A percentile compares a stretch with the other conserved stretches of the same genome.
Conservation (phyloP, 2,113 vertebrate genomes). For the Clarias magur region DNA sequence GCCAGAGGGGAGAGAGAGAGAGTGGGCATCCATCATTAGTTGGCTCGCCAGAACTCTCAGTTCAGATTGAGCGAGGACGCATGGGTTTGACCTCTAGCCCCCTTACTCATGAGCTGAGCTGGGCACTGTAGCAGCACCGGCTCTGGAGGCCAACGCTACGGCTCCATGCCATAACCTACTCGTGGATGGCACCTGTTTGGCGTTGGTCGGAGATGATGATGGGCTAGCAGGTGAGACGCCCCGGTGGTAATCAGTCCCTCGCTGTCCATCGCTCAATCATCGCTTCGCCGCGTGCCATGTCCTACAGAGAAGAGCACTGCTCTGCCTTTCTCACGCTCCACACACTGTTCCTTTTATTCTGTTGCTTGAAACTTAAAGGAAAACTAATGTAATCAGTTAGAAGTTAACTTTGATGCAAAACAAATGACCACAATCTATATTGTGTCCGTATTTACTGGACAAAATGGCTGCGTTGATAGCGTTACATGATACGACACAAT, state of each 20-base stretch:
- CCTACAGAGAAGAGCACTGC: slow-evolving; percentile 40
- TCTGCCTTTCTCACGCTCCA: background rate
- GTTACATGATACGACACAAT: background rate
- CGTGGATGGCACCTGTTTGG: slow-evolving; percentile 55
- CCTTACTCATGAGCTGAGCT: slow-evolving; percentile 20
- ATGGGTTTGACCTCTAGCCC: slow-evolving; percentile 48
- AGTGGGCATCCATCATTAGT: slow-evolving; percentile 16
- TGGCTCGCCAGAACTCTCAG: slow-evolving; percentile 16
- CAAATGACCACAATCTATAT: no score
- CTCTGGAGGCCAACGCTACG: slow-evolving; percentile 21
- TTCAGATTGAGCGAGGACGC: slow-evolving; percentile 38
- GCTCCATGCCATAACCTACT: slow-evolving; percentile 39
- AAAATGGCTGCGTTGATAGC: background rate
- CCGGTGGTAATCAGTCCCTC: slow-evolving; percentile 59
- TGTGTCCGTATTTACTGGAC: background rate
- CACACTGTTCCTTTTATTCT: background rate
- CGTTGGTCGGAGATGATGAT: slow-evolving; percentile 40
- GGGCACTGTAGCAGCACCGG: slow-evolving; percentile 27
- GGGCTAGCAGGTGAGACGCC: slow-evolving; percentile 51
- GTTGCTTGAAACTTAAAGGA: background rate
- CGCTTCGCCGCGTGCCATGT: slow-evolving; percentile 38
- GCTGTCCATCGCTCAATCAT: slow-evolving; percentile 54
- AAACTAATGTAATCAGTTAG: background rate
- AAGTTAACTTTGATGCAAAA: no score
- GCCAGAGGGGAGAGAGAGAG: slow-evolving; percentile 18